Base-by-base conservation (phyloP, 92 coral and sea anemone genomes). In the Paragorgia papillata region DNA sequence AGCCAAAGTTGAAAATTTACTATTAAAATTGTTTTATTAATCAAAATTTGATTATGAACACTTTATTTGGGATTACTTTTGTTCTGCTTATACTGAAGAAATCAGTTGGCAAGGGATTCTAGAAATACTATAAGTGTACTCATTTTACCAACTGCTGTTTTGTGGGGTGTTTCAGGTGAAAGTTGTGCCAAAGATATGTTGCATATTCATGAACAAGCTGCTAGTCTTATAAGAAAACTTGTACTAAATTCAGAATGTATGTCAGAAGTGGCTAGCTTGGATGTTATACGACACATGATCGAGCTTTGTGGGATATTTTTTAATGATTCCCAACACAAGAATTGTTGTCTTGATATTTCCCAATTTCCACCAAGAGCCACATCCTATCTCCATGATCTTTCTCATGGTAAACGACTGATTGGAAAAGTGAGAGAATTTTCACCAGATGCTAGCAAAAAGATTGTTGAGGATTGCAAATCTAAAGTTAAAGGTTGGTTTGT, bases 221-320 rank as follows among this genome's bases (percentile, higher is more conserved):
- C 89, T 12, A 88, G 87, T 19, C 78, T 93, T 3, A 66, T 93
- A 28, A 96, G 77, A 27, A 82, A 78, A 15, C 89, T 93, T 49
- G 79, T 89, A 24, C 61, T 88, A 70, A 84, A 80, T 80, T 41
- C 85, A 25, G 61, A 90, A 25, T 88, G 93, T 67, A 96, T 88
- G 81, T 65, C 82, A 30, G 92, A 90, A 43, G 85, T 93, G 12
- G 83, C 91, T 26, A 86, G 83, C 40, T 86, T 86, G 53, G 97
- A 96, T 10, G 81, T 85, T n/a, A 80, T 93, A 22, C 84, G 89
- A 24, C 86, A 75, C n/a, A 44, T 93, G 48, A 81, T 93, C 7
- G 49, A 84, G 46, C 83, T 93, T 64, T 90, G 97, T 34, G 90
- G 87, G 46, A 76, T 90, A 33, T 88, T 86, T 66, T 82, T 83